phyloP scores from a whole-genome alignment of 1,140 invertebrate species.

The Pseudomyrmex concolor region DNA sequence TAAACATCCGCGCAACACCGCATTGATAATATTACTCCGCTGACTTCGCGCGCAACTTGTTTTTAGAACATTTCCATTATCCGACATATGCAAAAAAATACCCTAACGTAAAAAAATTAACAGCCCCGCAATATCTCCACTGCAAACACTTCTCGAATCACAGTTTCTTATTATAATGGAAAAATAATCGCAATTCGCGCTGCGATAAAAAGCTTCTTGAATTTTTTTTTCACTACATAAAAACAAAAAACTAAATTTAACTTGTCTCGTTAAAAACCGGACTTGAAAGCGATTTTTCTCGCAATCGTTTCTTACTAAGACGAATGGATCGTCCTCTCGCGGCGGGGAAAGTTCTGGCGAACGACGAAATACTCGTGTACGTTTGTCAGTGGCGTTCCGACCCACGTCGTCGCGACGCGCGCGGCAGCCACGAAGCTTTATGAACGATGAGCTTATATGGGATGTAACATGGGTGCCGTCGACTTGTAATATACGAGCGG shows the following conservation, averaged over 20 bases:
- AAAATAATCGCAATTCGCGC: not conserved
- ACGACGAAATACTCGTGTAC: conserved; percentile 53
- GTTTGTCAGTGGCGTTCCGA: conserved; percentile 56
- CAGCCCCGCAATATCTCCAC: not conserved
- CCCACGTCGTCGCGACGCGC: conserved; percentile 47
- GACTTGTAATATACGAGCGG: conserved; percentile 72
- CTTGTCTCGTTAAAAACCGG: conserved; percentile 9
- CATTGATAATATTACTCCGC: conserved; percentile 36
- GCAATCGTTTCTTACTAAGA: conserved; percentile 38
- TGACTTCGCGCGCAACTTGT: conserved; percentile 25
- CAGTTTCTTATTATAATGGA: not conserved
- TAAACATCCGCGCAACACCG: conserved; percentile 30
- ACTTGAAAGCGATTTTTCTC: conserved; percentile 51
- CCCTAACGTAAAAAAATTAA: not conserved
- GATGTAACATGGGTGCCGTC: conserved; percentile 72
- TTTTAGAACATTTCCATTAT: conserved; percentile 33
- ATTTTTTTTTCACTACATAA: not conserved
- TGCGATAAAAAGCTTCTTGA: not conserved
- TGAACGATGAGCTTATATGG: conserved; percentile 71
- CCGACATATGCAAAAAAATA: not conserved
- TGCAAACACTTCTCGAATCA: not conserved
- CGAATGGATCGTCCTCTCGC: conserved; percentile 51
- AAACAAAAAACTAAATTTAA: not conserved
- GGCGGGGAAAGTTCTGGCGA: conserved; percentile 29
- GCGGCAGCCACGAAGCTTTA: conserved; percentile 63